Conservation (phyloP, 2,797 vertebrate species). For the Ctenochaetus hawaiiensis region DNA sequence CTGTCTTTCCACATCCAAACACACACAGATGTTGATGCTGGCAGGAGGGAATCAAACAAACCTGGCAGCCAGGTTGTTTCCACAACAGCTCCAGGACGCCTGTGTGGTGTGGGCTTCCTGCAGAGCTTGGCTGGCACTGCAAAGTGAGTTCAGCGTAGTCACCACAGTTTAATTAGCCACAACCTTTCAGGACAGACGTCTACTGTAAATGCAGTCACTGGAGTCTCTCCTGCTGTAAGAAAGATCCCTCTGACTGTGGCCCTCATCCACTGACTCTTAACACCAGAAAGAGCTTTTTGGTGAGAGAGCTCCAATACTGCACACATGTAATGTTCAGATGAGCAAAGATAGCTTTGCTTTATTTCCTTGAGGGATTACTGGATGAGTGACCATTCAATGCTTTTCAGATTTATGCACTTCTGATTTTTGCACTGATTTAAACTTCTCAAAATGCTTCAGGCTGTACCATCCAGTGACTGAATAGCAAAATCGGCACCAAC, state of each 20-base stretch:
- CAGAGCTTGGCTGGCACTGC: slow-evolving; percentile 61
- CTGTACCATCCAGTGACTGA: too few species aligned
- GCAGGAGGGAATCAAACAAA: slow-evolving; percentile 65
- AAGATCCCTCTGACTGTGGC: slow-evolving; percentile 45
- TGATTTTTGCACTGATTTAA: too few species aligned
- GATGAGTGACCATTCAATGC: too few species aligned
- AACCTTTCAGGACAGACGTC: slow-evolving; percentile 60
- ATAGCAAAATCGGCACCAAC: neutral
- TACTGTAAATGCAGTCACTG: slow-evolving; percentile 54
- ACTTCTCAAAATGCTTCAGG: neutral
- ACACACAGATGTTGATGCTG: slow-evolving; percentile 69
- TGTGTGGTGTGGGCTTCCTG: slow-evolving; percentile 72
- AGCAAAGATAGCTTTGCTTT: neutral
- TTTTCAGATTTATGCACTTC: neutral
- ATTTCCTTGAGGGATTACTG: neutral
- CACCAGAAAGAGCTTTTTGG: neutral
- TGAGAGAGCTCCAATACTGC: slow-evolving; percentile 9
- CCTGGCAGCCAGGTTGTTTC: slow-evolving; percentile 62
- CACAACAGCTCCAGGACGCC: slow-evolving; percentile 36
- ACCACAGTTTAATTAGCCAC: slow-evolving; percentile 69
- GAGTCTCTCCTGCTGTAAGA: slow-evolving; percentile 32
- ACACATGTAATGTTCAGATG: neutral
- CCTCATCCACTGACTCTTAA: slow-evolving; percentile 45
- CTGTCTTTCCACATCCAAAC: slow-evolving; percentile 16
- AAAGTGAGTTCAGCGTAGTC: slow-evolving; percentile 63